A percentile compares a stretch with the other conserved stretches of the same genome.
Evolutionary conservation across 2,113 vertebrate genomes (phyloP).

Genomic region (Tachycineta bicolor): DNA sequence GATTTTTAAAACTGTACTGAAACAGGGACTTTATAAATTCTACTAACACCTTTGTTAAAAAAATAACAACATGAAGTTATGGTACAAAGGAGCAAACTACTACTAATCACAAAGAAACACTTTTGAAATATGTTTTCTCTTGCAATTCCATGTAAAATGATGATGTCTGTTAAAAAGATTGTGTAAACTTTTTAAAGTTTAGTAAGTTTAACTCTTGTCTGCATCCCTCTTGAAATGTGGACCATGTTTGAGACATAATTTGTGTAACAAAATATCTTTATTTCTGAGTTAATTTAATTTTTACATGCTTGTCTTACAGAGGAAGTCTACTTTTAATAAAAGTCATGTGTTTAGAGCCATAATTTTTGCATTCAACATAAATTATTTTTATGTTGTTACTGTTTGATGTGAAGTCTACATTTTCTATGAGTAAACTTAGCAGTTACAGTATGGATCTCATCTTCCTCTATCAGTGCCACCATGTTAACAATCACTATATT

Average conservation of each 20-base stretch:
- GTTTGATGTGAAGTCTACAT: conserved; percentile 44
- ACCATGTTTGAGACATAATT: conserved; percentile 48
- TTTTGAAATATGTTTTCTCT: background rate
- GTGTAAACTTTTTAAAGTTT: background rate
- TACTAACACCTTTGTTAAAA: background rate
- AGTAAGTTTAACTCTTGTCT: background rate
- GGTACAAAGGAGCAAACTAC: background rate
- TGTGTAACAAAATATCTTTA: conserved; percentile 66
- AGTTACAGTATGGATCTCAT: background rate
- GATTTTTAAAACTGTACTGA: background rate
- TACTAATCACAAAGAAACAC: background rate
- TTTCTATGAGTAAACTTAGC: background rate
- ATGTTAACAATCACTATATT: background rate
- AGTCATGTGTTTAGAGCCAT: conserved; percentile 43
- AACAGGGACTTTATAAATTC: background rate
- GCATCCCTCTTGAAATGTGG: conserved; percentile 30
- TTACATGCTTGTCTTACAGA: conserved; percentile 49
- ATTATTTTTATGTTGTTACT: conserved; percentile 37
- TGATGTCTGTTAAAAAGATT: background rate
- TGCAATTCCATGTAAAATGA: background rate
- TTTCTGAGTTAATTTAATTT: conserved; percentile 68
- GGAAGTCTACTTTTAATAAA: conserved; percentile 63
- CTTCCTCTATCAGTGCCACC: background rate
- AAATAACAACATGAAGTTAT: background rate
- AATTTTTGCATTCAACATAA: conserved; percentile 43